Evolutionary conservation across 2,888 invertebrate species (phyloP), one percentile per base, ranked within the genome.

Genomic region (Zygogramma bicolorata): DNA sequence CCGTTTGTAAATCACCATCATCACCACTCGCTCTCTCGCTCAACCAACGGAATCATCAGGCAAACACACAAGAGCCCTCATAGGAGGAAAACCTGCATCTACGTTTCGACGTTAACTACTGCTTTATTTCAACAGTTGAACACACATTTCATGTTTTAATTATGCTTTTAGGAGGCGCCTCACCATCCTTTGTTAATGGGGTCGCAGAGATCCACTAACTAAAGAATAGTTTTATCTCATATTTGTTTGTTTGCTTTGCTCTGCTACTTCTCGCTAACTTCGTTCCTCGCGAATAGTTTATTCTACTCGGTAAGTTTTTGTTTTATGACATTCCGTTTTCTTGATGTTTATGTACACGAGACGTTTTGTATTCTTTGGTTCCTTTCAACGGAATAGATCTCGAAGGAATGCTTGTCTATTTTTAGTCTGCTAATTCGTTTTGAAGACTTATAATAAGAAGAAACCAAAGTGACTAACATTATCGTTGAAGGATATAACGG

Each of bases 111-210:
- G 77, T 80, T 76, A 81, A 81, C 81, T 80, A 77, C 77, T 74
- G 81, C 82, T 84, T 84, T 82, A 84, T 83, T 82, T 82, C 77
- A 83, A 78, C 80, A 82, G 83, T 84, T 85, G 83, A 84, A 83
- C 81, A 82, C 81, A 84, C 84, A 84, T 84, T 84, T 83, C 83
- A 81, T 82, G 84, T 85, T 84, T 84, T 85, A 85, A 85, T 84
- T 85, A 84, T 84, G 84, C 85, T 84, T 85, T 84, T 84, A 84
- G 83, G 75, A 81, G 78, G 77, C 80, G 79, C 79, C 81, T 78
- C 76, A 78, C 78, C 80, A 79, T 77, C 75, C 72, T 72, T 77
- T 75, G 76, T 79, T 84, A 84, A 84, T 82, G 83, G 81, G 83
- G 81, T 81, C 82, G 79, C 79, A 34, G 6, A 65, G 68, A 68